A percentile compares a stretch with the other conserved stretches of the same genome.
These are phyloP conservation scores for Chloroceryle amazona DNA, from an alignment of 2,797 vertebrate species.

Conservation along the genomic window DNA sequence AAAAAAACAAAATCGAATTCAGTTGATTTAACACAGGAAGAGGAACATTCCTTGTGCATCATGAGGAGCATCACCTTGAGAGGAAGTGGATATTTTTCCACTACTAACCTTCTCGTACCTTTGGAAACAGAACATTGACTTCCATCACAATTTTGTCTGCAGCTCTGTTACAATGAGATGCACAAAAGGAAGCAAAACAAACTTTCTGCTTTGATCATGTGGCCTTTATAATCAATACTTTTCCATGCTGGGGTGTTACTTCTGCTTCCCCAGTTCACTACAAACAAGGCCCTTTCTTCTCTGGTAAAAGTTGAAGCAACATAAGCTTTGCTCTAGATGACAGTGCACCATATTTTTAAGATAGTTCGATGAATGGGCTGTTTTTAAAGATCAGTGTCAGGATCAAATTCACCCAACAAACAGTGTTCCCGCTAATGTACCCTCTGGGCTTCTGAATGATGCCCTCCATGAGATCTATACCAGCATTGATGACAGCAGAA, in stretches of 20 bases:
- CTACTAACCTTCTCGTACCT: not conserved
- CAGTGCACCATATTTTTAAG: not conserved
- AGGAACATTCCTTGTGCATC: not conserved
- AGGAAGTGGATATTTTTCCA: not conserved
- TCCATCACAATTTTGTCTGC: not conserved
- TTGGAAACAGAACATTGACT: not conserved
- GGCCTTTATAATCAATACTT: not conserved
- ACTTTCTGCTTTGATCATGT: not conserved
- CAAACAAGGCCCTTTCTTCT: not conserved
- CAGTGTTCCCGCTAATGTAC: not conserved
- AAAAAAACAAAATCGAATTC: not conserved
- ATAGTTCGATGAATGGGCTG: not conserved
- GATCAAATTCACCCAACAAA: conserved; percentile 1
- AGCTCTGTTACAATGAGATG: not conserved
- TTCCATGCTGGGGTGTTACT: not conserved
- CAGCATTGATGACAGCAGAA: not conserved
- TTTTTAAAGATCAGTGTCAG: not conserved
- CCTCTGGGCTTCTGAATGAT: not conserved
- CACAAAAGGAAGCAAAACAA: not conserved
- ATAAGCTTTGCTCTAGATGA: not conserved
- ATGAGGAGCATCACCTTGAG: not conserved
- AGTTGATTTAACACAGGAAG: not conserved
- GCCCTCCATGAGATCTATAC: not conserved
- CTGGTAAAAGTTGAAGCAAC: not conserved
- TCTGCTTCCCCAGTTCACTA: not conserved